These are phyloP conservation scores for Drosophila santomea DNA, from an alignment of 1,140 invertebrate species.

Conservation along the genomic window DNA sequence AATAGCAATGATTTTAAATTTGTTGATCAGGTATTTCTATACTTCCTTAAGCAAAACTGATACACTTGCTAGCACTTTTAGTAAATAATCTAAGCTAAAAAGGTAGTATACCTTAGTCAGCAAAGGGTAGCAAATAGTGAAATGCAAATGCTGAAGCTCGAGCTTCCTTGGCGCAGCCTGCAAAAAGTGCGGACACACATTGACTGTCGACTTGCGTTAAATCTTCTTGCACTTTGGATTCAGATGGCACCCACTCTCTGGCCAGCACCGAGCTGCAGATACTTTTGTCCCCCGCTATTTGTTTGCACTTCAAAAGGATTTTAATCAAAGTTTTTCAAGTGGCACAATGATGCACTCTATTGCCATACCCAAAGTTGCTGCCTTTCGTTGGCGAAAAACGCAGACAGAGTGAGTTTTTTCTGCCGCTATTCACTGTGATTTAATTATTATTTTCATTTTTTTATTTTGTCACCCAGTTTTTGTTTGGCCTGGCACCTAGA, in stretches of 20 bases:
- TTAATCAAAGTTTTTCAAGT: constrained; percentile 81
- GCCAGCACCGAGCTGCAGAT: not conserved
- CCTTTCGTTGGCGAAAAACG: constrained; percentile 7
- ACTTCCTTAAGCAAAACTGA: no score
- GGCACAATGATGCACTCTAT: constrained; percentile 53
- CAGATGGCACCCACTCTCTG: not conserved
- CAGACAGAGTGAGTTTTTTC: constrained; percentile 55
- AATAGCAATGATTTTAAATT: no score
- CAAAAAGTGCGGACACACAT: constrained; percentile 69
- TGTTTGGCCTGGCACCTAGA: constrained; percentile 29
- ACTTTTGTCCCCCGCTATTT: constrained; percentile 76
- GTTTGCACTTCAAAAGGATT: constrained; percentile 81
- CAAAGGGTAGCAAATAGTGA: constrained; percentile 10
- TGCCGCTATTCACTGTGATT: constrained; percentile 68
- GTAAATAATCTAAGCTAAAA: no score
- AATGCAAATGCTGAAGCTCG: constrained; percentile 56
- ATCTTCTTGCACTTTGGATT: constrained; percentile 1
- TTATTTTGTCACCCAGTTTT: no score
- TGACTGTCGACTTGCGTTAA: constrained; percentile 36
- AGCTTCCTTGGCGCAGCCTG: constrained; percentile 58
- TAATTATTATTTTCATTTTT: constrained; percentile 61
- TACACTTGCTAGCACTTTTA: not conserved
- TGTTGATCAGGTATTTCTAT: no score
- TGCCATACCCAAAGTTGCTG: constrained; percentile 27
- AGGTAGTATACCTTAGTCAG: no score